phyloP scores from a whole-genome alignment of 2,888 invertebrate species.

The Mechanitis messenoides region DNA sequence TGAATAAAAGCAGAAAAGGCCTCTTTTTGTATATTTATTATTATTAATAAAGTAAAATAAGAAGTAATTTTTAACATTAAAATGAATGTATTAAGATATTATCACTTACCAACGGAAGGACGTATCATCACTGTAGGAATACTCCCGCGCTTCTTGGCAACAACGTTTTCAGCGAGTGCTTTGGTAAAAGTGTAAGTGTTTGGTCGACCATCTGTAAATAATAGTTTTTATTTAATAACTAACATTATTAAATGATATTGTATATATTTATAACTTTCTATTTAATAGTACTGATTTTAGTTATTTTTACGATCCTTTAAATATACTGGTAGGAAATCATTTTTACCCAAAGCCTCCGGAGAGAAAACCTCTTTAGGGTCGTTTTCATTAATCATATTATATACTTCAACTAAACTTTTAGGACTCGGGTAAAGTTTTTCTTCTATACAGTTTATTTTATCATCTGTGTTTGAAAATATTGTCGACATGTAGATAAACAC shows the following conservation, averaged over 20 bases:
- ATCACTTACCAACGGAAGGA: conserved; percentile 39
- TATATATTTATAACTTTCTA: neutral
- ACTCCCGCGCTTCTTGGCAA: conserved; percentile 32
- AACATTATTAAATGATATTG: too few species aligned
- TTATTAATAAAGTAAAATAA: too few species aligned
- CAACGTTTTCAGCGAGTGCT: conserved; percentile 37
- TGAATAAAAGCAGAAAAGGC: too few species aligned
- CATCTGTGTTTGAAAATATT: conserved; percentile 39
- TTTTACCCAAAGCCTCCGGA: conserved; percentile 11
- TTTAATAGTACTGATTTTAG: neutral
- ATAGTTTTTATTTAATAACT: neutral
- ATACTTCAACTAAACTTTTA: conserved; percentile 47
- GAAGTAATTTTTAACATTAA: too few species aligned
- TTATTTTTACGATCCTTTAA: too few species aligned
- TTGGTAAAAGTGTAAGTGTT: conserved; percentile 46
- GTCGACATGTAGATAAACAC: conserved; percentile 49
- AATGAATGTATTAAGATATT: neutral
- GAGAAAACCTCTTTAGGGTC: conserved; percentile 33
- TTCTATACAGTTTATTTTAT: conserved; percentile 36
- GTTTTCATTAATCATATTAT: conserved; percentile 29
- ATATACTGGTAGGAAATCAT: too few species aligned
- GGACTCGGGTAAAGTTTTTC: conserved; percentile 48
- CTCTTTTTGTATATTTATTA: too few species aligned
- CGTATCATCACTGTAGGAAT: conserved; percentile 38
- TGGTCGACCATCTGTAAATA: conserved; percentile 36